Base-by-base conservation (phyloP, 30 jellyfish, hydroid and myxozoan species). In the Phacellophora camtschatica region DNA sequence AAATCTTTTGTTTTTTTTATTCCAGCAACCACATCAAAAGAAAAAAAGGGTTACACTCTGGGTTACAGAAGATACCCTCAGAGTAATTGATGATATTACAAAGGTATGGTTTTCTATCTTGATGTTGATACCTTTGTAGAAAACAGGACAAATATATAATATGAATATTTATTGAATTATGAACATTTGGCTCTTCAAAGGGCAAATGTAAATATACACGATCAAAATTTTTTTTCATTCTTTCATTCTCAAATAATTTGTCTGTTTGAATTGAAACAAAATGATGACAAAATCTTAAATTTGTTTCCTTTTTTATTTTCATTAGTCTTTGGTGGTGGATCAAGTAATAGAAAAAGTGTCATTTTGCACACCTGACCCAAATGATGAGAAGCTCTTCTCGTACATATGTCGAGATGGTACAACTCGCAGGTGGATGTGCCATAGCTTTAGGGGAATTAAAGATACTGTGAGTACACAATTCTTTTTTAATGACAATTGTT, bases 361-460 rank as follows among this genome's bases (percentile, higher is more conserved):
- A 27, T 93, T 93, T 49, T 93, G 99, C 63, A 86, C 99, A 16
- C 99, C 99, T 13, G 99, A 93, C 73, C 99, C 99, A 25, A 90
- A 77, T 68, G 99, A 93, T 74, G 99, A 93, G 69, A 85, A 85
- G 43, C 78, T 93, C 59, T 93, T 93, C 78, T 93, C 97, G 2
- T 93, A 93, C 87, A 93, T 93, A 13, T 93, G 99, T 58, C 96
- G 99, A 41, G 99, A 93, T 86, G 99, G 99, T 7, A 93, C 99
- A 29, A 87, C 99, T 29, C 88, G 99, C 6, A 74, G 99, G 53
- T 93, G 99, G 99, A 88, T 93, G 87, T 93, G 99, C 75, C 97
- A 93, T 63, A 85, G 97, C 29, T 93, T 93, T 29, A 81, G 95
- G 67, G 99, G 96, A 34, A 86, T 85, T 27, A 93, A 85, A 75